Base-by-base conservation (phyloP, 30 jellyfish, hydroid and myxozoan genomes). In the Chrysaora quinquecirrha region DNA sequence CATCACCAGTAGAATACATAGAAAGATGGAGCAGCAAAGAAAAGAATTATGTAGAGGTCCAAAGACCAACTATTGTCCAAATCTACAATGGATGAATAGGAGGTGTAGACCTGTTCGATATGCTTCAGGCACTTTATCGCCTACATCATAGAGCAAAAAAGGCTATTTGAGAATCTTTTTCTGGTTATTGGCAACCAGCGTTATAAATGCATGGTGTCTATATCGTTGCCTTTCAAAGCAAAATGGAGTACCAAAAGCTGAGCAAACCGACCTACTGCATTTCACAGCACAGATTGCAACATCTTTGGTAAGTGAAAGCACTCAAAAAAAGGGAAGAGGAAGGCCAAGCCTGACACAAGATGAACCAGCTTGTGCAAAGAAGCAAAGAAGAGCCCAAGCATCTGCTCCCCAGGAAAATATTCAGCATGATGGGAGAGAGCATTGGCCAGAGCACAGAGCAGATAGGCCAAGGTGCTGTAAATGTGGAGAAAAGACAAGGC, bases 391-490 rank as follows among this genome's bases (percentile, higher is more conserved):
- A 63, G 70, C 80, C 28, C 80, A 78, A 31, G 38, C 67, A 34
- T 20, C 34, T 21, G 34, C 24, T 64, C 80, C 67, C 28, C 70
- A 61, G 60, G 73, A 30, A 23, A 82, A 58, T 43, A 47, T 61
- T 52, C 87, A 63, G 23, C 48, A 14, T 58, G 87, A 76, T 60
- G 64, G 80, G 38, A 28, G 11, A 3, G 48, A 58, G 30, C 78
- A 50, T 63, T 76, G 87, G 87, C 87, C 87, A 1, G 87, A 3
- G 28, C 87, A 77, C 48, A 77, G 83, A 58, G 32, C 38, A 77
- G 89, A 77, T 76, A 77, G 79, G 60, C 86, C 86, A 48, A 50
- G 86, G 75, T 74, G 76, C 62, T 74, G 34, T n/a, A 25, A 38
- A 60, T 60, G 67, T 38, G 80, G 80, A 43, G 89, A 77, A 23